phyloP scores from a whole-genome alignment of 2,113 vertebrate species.

The Chloebia gouldiae region DNA sequence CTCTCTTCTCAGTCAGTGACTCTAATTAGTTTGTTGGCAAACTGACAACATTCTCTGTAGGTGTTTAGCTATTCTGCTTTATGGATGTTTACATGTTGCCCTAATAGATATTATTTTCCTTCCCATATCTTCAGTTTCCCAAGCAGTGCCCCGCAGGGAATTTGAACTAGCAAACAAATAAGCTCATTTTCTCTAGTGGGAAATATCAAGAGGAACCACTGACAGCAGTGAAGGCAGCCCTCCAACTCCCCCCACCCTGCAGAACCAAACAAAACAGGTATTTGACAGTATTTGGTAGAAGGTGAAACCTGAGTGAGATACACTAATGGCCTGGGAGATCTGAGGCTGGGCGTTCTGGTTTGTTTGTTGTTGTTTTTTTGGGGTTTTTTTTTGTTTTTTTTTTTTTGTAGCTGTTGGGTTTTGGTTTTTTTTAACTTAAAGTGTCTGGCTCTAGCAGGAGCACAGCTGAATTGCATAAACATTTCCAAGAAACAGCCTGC shows the following conservation, averaged over 20 bases:
- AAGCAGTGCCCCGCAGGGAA: not conserved
- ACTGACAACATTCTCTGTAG: not conserved
- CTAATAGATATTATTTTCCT: not conserved
- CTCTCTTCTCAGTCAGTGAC: not conserved
- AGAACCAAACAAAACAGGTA: constrained; percentile 19
- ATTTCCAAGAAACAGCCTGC: constrained; percentile 30
- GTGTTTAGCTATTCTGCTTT: constrained; percentile 26
- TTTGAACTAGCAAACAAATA: constrained; percentile 4
- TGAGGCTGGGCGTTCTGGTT: not conserved
- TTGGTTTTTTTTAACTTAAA: not conserved
- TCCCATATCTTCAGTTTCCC: constrained; percentile 23
- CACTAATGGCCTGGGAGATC: not conserved
- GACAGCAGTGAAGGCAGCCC: not conserved
- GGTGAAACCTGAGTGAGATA: not conserved
- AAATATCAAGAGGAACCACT: constrained; percentile 30
- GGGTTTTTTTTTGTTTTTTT: too few species aligned
- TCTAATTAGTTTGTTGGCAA: constrained; percentile 39
- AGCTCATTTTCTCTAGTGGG: constrained; percentile 29
- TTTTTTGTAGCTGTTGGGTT: not conserved
- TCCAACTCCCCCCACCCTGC: constrained; percentile 15
- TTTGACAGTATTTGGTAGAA: not conserved
- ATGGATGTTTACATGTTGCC: not conserved
- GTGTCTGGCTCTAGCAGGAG: not conserved
- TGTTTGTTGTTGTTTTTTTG: not conserved
- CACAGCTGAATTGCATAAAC: not conserved